Percentiles rank a stretch among this genome's conserved stretches.
These are phyloP conservation scores for Nomada flava DNA, from an alignment of 2,888 invertebrate species.

Conservation along the genomic window DNA sequence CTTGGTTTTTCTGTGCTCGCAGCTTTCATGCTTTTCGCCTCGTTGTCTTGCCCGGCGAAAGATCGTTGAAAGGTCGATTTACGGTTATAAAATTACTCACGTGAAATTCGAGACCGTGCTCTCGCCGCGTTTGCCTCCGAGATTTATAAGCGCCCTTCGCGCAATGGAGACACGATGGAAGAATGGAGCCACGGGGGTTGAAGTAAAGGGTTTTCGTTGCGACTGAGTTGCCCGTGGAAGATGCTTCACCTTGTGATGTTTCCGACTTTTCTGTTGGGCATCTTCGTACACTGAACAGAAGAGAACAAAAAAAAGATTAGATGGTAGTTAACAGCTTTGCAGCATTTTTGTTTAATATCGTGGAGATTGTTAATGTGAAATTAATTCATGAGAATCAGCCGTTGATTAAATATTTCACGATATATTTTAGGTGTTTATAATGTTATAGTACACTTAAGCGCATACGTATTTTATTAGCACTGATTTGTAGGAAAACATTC, in stretches of 20 bases:
- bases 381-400: no score
- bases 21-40: slow-evolving; percentile 39
- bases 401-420: no score
- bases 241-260: not conserved
- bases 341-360: not conserved
- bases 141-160: slow-evolving; percentile 71
- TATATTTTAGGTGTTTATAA: no score
- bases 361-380: not conserved
- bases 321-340: not conserved
- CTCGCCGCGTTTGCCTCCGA: slow-evolving; percentile 62
- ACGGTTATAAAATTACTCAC: slow-evolving; percentile 82
- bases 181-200: slow-evolving; percentile 29
- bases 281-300: not conserved
- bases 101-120: slow-evolving; percentile 77
- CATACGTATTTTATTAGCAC: no score
- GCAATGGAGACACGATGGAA: slow-evolving; percentile 7
- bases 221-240: slow-evolving; percentile 1
- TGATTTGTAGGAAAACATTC: no score
- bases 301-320: not conserved
- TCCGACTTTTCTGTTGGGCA: not conserved
- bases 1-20: slow-evolving; percentile 36
- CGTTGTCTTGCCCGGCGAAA: slow-evolving; percentile 50
- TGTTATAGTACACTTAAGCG: no score
- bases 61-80: slow-evolving; percentile 83
- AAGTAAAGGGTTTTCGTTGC: slow-evolving; percentile 22